Conservation (phyloP, 1,140 invertebrate genomes). For the Drusus annulatus region DNA sequence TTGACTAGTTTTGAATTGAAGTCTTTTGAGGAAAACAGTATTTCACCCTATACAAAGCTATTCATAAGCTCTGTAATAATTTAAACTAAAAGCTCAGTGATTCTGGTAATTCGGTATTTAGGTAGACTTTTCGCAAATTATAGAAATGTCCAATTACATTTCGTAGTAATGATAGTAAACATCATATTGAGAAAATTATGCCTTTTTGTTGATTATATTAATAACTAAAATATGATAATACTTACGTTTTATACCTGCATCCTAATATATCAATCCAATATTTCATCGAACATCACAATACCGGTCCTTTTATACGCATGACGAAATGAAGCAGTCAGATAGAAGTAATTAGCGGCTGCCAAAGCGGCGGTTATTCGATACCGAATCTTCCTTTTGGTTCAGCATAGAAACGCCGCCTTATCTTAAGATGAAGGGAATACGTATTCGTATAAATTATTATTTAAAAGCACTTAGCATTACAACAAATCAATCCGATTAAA, state of each 20-base stretch:
- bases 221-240: neutral
- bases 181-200: no score
- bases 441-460: neutral
- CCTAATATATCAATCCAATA: neutral
- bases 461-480: slow-evolving; percentile 17
- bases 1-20: no score
- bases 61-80: no score
- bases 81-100: no score
- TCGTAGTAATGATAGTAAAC: no score
- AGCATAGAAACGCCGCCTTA: slow-evolving; percentile 16
- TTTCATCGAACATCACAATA: neutral
- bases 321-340: neutral
- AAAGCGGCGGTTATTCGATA: slow-evolving; percentile 15
- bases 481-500: slow-evolving; percentile 15
- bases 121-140: no score
- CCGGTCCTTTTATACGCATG: slow-evolving; percentile 26
- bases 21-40: no score
- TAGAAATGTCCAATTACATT: no score
- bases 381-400: slow-evolving; percentile 1
- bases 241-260: neutral
- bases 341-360: slow-evolving; percentile 10
- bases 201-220: no score
- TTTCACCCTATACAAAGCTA: no score
- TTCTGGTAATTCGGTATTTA: no score
- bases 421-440: slow-evolving; percentile 1